Evolutionary conservation across 1,140 invertebrate species (phyloP), one percentile per base, ranked within the genome.

Genomic region (Nomia melanderi): DNA sequence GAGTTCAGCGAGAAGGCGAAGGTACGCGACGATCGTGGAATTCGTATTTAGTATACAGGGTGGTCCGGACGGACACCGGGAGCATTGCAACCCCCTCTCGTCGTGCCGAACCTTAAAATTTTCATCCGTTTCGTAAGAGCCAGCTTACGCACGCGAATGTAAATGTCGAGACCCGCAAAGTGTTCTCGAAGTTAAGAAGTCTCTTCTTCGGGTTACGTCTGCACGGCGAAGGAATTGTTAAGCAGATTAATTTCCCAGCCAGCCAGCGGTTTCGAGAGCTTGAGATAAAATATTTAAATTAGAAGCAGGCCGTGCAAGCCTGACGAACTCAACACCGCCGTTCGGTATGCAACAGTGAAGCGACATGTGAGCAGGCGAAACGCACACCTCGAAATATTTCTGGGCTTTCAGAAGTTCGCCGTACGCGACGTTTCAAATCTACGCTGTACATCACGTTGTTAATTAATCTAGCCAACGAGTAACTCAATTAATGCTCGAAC

Each of bases 251-350:
- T 57, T 65, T 60, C 47, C 64, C 74, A 41, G 69, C 29, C 36
- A 44, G n/a, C 20, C 23, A 67, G 17, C 29, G 41, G 8, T 53
- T 41, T 74, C 56, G 44, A 54, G 65, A 74, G 60, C 44, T 36
- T 25, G 44, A 41, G 69, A 78, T 83, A 82, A 82, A 78, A 65
- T 72, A 64, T 77, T 83, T 74, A 78, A 56, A 82, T 78, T 77
- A 56, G 64, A 33, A 17, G 50, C 36, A 14, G 64, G 31, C 33
- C n/a, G 27, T 39, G 41, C 47, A 50, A 64, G 73, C 11, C 47
- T 69, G 79, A 82, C 70, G 62, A 82, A 77, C 47, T 53, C 71
- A 6, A 36, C 14, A n/a, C 41, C 41, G 41, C 41, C 39, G 70
- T 20, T 78, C 33, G 60, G 70, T 71, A 74, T 73, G 69, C 71